Base-by-base conservation (phyloP, 2,797 vertebrate genomes). In the Dromococcyx pavoninus region DNA sequence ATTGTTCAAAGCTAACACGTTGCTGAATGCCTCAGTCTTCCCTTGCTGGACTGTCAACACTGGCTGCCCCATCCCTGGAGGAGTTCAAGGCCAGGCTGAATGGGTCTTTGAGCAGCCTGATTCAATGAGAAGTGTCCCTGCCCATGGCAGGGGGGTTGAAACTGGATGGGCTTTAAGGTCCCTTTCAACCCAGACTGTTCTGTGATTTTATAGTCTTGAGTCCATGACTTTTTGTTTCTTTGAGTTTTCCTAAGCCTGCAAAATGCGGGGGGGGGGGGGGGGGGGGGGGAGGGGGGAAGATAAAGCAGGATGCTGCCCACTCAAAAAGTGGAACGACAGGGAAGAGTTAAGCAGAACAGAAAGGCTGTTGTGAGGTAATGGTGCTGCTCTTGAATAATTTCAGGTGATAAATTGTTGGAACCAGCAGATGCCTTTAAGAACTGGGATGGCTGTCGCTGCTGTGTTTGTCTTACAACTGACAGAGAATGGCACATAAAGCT, bases 371-470 rank as follows among this genome's bases (percentile, higher is more conserved):
- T 41, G 71, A 54, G 33, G 70, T 32, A 67, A 13, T 60, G 19
- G 23, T 5, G 14, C 43, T 43, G 58, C 94, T 23, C 9, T n/a
- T 65, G 77, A 66, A 61, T 48, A 79, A 79, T 33, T 74, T 62
- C 76, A 83, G 48, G 58, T 86, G 81, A 81, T 71, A 80, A 60
- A 62, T 91, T 82, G 86, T 78, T 92, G 48, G 86, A 75, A 94
- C 65, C 64, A 57, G 54, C 65, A 62, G 84, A 71, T 69, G 62
- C 80, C 75, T 93, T 81, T 89, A 75, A 95, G 93, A 81, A 86
- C 94, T 2, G 85, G 77, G 86, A 86, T 94, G 95, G 79, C 97
- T 95, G 90, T 96, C 73, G 64, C 46, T 82, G 85, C 91, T 46
- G 61, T 84, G 91, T 76, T 91, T 85, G 81, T 54, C 73, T 81